Evolutionary conservation across 2,797 vertebrate species (phyloP).

Genomic region (Sebastes melanostomus): DNA sequence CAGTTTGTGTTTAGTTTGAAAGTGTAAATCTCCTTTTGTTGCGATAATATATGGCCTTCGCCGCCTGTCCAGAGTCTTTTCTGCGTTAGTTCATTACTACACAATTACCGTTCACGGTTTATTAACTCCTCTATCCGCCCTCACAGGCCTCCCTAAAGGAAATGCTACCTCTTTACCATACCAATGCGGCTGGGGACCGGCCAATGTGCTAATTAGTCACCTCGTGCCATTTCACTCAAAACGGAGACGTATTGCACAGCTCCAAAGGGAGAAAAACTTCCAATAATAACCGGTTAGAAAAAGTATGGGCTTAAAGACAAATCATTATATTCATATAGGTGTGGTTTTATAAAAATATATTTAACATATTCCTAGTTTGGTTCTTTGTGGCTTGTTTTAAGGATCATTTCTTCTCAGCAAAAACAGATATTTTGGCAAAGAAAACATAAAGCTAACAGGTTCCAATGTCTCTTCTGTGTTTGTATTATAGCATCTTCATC

Average conservation of each 20-base stretch:
- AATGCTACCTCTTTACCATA: conserved; percentile 92
- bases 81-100: conserved; percentile 99
- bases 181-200: conserved; percentile 89
- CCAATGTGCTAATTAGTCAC: conserved; percentile 97
- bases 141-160: conserved; percentile 84
- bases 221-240: conserved; percentile 90
- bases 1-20: conserved; percentile 98
- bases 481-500: conserved; percentile 83
- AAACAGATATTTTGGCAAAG: background rate
- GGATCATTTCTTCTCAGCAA: background rate
- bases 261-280: conserved; percentile 46
- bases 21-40: conserved; percentile 99
- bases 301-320: conserved; percentile 8
- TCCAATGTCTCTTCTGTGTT: background rate
- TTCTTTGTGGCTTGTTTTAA: background rate
- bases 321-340: background rate
- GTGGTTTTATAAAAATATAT: background rate
- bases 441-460: background rate
- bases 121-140: conserved; percentile 97
- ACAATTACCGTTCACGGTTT: conserved; percentile 99
- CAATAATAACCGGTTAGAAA: conserved; percentile 39
- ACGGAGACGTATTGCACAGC: conserved; percentile 77
- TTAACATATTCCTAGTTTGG: background rate
- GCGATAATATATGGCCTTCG: conserved; percentile 97
- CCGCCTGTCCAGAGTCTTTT: conserved; percentile 98